Base-by-base conservation (phyloP, 2,113 vertebrate species). In the Pteropus alecto region DNA sequence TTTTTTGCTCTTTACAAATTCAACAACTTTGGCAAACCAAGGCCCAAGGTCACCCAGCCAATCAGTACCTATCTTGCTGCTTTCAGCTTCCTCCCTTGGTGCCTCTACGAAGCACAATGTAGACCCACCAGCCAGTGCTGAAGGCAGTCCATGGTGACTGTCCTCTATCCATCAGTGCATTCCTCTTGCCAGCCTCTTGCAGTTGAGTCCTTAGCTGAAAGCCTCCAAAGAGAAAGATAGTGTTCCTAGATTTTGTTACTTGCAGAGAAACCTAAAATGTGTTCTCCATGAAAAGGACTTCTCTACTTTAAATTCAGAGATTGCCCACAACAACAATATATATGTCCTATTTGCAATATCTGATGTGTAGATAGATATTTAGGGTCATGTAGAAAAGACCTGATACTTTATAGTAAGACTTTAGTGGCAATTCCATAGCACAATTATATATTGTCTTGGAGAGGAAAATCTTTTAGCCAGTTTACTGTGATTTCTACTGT, bases 401-500 rank as follows among this genome's bases (percentile, higher is more conserved):
- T 56, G 24, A 85, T 78, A 60, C 16, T 74, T 96, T 77, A 90
- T 58, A n/a, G 67, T 51, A 90, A 94, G 87, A 82, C 9, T 82
- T 97, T n/a, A 92, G 60, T 18, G 26, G 67, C 26, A 85, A 93
- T 87, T 92, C 81, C 30, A 11, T 77, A 94, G 60, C 0, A 0
- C 16, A 73, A 38, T 78, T 78, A 78, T 48, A 71, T 43, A 35
- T n/a, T 81, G n/a, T 28, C 67, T 18, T 11, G 41, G 26, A 93
- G 46, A 95, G 7, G 48, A 94, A 95, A 93, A 90, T 76, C 65
- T 13, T 96, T 65, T 82, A 46, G 60, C 51, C 68, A 67, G 38
- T 63, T 94, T 54, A 41, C 7, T 82, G 51, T 60, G 7, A 84
- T 54, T 95, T 82, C 14, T 10, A 91, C 26, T 67, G 8, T 87